Evolutionary conservation across 2,113 vertebrate genomes (phyloP).

Genomic region (Candoia aspera): DNA sequence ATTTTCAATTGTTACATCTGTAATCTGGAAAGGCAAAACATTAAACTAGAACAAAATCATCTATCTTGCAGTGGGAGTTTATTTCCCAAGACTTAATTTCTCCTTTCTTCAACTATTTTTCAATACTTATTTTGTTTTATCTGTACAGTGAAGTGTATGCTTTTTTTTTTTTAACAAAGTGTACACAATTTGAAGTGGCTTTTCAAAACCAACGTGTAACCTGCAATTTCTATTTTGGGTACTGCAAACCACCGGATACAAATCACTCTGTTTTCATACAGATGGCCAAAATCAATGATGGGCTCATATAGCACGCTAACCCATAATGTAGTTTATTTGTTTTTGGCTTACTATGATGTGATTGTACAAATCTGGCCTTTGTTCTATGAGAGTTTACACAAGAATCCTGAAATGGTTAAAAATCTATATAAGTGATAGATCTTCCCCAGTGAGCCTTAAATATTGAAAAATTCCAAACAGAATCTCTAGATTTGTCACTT

Average conservation of each 20-base stretch:
- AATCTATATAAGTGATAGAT: neutral
- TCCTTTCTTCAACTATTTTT: conserved; percentile 16
- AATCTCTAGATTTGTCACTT: neutral
- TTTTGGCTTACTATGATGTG: neutral
- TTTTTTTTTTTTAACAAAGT: too few species aligned
- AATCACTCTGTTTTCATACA: neutral
- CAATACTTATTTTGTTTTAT: conserved; percentile 8
- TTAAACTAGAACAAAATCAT: neutral
- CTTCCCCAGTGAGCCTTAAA: neutral
- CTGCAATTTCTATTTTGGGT: neutral
- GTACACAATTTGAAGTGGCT: neutral
- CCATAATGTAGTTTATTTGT: neutral
- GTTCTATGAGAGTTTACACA: neutral
- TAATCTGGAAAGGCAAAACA: conserved; percentile 78
- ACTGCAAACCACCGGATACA: neutral
- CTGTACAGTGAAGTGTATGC: neutral
- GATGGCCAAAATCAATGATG: neutral
- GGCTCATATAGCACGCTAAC: neutral
- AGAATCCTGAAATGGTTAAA: neutral
- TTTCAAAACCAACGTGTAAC: conserved; percentile 27
- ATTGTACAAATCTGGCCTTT: neutral
- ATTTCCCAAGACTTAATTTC: neutral
- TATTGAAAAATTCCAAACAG: neutral
- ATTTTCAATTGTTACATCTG: conserved; percentile 81
- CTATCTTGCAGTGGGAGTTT: neutral